Conservation (phyloP, 2,888 invertebrate species). For the Schrankia costaestrigalis region DNA sequence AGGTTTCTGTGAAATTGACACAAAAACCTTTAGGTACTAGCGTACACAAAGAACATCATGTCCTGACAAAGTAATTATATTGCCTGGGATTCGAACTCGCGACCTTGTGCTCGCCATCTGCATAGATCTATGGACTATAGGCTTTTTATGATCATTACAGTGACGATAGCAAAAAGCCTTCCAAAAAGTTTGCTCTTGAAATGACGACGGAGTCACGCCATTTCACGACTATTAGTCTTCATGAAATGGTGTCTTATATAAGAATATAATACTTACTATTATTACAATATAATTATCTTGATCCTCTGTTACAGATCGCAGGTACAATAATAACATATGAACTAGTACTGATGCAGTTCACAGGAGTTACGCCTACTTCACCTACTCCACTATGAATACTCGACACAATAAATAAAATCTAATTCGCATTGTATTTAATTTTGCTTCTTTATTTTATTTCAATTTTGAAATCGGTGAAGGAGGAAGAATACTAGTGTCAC, state of each 20-base stretch:
- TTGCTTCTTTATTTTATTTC: not conserved
- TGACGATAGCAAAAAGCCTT: not conserved
- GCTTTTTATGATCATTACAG: conserved; percentile 1
- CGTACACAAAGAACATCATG: no score
- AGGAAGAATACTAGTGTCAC: not conserved
- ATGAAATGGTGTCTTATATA: not conserved
- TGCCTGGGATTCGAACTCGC: no score
- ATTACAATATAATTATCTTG: not conserved
- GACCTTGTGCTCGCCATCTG: no score
- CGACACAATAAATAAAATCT: no score
- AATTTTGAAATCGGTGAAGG: not conserved
- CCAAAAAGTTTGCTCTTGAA: not conserved
- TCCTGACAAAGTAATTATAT: no score
- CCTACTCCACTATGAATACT: no score
- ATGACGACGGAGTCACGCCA: no score
- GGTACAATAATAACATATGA: conserved; percentile 49
- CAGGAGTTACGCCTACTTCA: conserved; percentile 34
- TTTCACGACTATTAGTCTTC: not conserved
- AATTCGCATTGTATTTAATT: no score
- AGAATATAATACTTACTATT: not conserved
- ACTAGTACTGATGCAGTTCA: conserved; percentile 72
- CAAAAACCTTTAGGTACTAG: no score
- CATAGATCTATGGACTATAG: no score
- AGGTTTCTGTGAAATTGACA: no score
- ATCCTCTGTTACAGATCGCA: conserved; percentile 23